Percentiles rank a stretch among this genome's conserved stretches.
Evolutionary conservation across 2,888 invertebrate species (phyloP).

Genomic region (Drosophila meridiana): DNA sequence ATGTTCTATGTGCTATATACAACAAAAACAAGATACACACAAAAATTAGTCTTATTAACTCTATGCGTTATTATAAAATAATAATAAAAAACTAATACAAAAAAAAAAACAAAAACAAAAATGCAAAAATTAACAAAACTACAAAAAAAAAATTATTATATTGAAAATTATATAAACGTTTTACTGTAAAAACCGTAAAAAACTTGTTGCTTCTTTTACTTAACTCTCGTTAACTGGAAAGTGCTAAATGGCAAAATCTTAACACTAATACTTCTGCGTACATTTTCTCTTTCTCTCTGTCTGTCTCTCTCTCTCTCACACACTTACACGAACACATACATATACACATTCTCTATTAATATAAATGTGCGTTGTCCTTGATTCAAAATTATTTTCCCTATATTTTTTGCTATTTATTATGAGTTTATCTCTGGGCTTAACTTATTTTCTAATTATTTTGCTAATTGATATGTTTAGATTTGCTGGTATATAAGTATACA

Average conservation of each 20-base stretch:
- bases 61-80: slow-evolving; percentile 55
- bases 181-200: slow-evolving; percentile 81
- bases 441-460: slow-evolving; percentile 9
- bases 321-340: slow-evolving; percentile 41
- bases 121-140: slow-evolving; percentile 50
- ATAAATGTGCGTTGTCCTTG: slow-evolving; percentile 60
- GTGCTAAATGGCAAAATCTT: slow-evolving; percentile 57
- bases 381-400: slow-evolving; percentile 12
- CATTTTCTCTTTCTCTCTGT: slow-evolving; percentile 47
- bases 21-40: slow-evolving; percentile 23
- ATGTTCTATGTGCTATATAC: slow-evolving; percentile 57
- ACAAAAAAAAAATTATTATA: slow-evolving; percentile 36
- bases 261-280: slow-evolving; percentile 58
- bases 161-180: slow-evolving; percentile 80
- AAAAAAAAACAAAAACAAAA: slow-evolving; percentile 39
- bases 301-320: slow-evolving; percentile 29
- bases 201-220: slow-evolving; percentile 77
- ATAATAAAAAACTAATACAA: slow-evolving; percentile 39
- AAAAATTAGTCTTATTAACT: slow-evolving; percentile 61
- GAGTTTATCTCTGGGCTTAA: slow-evolving; percentile 6
- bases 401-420: slow-evolving; percentile 38
- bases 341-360: slow-evolving; percentile 35
- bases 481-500: not conserved
- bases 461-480: slow-evolving; percentile 33
- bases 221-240: slow-evolving; percentile 70